Evolutionary conservation across 2,113 vertebrate species (phyloP).

Genomic region (Bubo bubo): DNA sequence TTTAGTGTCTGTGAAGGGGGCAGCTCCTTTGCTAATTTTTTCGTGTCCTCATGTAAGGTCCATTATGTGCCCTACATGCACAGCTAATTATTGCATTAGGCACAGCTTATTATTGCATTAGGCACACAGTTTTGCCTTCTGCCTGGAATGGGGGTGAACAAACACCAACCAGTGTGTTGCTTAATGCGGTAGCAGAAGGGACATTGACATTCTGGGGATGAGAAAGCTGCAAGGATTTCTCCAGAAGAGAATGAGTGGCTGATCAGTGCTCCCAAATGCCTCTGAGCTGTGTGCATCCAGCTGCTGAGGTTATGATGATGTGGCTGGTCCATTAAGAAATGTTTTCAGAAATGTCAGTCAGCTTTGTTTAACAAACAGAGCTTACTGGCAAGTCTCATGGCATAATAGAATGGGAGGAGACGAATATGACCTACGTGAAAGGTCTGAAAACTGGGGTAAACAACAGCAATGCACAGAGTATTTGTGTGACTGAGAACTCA

Average conservation of each 20-base stretch:
- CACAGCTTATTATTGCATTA: not conserved
- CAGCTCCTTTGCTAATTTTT: not conserved
- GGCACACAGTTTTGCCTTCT: not conserved
- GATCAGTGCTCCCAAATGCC: not conserved
- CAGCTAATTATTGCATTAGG: not conserved
- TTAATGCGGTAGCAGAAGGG: not conserved
- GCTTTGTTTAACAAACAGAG: slow-evolving; percentile 23
- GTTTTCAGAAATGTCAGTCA: slow-evolving; percentile 49
- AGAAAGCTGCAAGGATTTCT: slow-evolving; percentile 16
- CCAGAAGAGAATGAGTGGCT: not conserved
- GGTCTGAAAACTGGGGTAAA: not conserved
- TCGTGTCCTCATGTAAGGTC: not conserved
- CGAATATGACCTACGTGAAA: not conserved
- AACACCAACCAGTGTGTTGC: not conserved
- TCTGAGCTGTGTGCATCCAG: not conserved
- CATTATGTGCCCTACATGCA: not conserved
- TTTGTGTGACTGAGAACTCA: not conserved
- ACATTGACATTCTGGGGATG: not conserved
- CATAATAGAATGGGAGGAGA: not conserved
- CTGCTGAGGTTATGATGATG: not conserved
- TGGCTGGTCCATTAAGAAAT: not conserved
- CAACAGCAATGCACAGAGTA: not conserved
- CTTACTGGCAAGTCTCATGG: not conserved
- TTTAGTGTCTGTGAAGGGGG: not conserved
- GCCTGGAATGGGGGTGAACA: not conserved